phyloP scores from a whole-genome alignment of 2,797 vertebrate genomes.

The Coregonus sp. region DNA sequence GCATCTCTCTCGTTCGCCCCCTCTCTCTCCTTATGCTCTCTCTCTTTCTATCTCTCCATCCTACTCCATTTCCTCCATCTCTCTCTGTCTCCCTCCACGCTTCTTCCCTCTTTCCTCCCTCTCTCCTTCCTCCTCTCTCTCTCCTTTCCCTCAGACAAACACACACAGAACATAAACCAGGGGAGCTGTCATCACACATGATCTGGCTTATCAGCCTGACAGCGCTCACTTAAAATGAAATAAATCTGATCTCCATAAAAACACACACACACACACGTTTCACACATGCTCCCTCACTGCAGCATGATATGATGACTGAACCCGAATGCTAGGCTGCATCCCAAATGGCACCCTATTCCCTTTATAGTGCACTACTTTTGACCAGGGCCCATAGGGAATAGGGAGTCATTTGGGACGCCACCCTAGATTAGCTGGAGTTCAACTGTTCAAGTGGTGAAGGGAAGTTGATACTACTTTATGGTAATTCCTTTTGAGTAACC shows the following conservation, averaged over 20 bases:
- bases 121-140: neutral
- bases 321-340: neutral
- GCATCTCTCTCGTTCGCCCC: no score
- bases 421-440: neutral
- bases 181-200: neutral
- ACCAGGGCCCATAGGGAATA: neutral
- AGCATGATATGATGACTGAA: neutral
- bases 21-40: no score
- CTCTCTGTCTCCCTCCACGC: no score
- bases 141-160: neutral
- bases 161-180: neutral
- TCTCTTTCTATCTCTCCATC: no score
- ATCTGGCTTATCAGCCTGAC: neutral
- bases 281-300: neutral
- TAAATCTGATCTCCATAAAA: neutral
- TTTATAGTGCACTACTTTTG: neutral
- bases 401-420: neutral
- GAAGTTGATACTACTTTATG: no score
- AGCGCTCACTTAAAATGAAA: neutral
- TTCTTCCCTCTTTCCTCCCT: no score
- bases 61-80: neutral
- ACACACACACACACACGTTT: neutral
- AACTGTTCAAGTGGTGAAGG: neutral
- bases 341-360: neutral
- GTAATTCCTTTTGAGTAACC: neutral